Percentiles rank a stretch among this genome's conserved stretches.
Evolutionary conservation across 1,140 invertebrate genomes (phyloP).

Genomic region (Hyles euphorbiae): DNA sequence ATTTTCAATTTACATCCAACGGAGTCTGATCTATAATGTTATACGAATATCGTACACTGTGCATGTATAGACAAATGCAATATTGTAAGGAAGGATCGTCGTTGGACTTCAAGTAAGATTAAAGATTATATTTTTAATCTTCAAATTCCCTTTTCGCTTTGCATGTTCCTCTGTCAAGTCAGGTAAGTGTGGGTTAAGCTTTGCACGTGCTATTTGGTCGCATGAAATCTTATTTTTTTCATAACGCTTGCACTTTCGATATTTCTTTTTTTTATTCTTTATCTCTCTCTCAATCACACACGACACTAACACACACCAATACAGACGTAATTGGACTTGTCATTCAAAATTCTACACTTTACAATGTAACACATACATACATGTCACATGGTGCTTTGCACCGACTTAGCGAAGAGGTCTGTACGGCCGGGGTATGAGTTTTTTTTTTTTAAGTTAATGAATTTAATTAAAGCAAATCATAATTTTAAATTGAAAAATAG

Average conservation of each 20-base stretch:
- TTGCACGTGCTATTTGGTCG: constrained; percentile 60
- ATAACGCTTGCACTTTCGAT: constrained; percentile 54
- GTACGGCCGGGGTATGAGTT: constrained; percentile 65
- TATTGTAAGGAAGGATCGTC: constrained; percentile 70
- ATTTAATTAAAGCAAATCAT: constrained; percentile 4
- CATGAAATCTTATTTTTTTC: constrained; percentile 49
- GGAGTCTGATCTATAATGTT: too few relatives aligned
- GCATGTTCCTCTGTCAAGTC: constrained; percentile 43
- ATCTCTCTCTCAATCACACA: constrained; percentile 53
- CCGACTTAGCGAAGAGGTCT: constrained; percentile 46
- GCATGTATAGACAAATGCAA: constrained; percentile 44
- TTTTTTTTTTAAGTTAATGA: constrained; percentile 32
- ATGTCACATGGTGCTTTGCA: constrained; percentile 4
- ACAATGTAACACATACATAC: constrained; percentile 46
- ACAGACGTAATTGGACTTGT: constrained; percentile 57
- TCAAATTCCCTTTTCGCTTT: constrained; percentile 43
- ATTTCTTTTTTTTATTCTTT: constrained; percentile 58
- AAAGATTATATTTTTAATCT: constrained; percentile 45
- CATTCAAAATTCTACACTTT: constrained; percentile 66
- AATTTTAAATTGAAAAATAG: constrained; percentile 5
- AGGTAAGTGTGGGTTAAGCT: constrained; percentile 54
- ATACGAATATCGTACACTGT: constrained; percentile 19
- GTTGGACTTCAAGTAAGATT: constrained; percentile 70
- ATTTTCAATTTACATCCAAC: too few relatives aligned
- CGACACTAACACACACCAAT: constrained; percentile 37